These are phyloP conservation scores for Clupea harengus DNA, from an alignment of 2,113 vertebrate species.

Conservation along the genomic window DNA sequence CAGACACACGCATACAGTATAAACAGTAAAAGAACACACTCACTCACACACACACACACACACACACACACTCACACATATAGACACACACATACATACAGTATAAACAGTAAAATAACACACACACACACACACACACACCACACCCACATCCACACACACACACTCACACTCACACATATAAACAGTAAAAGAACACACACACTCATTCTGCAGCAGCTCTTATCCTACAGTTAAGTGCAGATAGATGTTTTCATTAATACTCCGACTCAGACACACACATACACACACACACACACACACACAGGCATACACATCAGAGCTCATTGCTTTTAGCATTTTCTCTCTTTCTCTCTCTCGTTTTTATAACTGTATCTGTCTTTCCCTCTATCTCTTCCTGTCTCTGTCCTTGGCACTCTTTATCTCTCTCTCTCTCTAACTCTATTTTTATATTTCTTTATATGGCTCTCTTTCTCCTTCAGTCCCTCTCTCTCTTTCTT, in stretches of 20 bases:
- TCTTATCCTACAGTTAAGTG: too few relatives aligned
- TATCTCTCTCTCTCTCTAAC: too few relatives aligned
- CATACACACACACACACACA: background rate
- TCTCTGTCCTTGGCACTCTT: too few relatives aligned
- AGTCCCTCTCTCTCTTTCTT: too few relatives aligned
- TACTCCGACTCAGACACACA: background rate
- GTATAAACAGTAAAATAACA: background rate
- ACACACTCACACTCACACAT: background rate
- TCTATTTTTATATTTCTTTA: too few relatives aligned
- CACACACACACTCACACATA: background rate
- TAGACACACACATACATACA: background rate
- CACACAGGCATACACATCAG: background rate
- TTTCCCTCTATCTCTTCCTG: too few relatives aligned
- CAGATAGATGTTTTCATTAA: too few relatives aligned
- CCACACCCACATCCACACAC: background rate
- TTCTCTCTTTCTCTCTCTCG: too few relatives aligned
- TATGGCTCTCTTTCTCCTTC: too few relatives aligned
- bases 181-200: background rate
- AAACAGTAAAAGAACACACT: too few relatives aligned
- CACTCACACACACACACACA: slow-evolving; percentile 4
- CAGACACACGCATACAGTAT: background rate
- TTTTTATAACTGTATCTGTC: too few relatives aligned
- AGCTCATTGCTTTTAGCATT: too few relatives aligned
- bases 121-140: background rate
- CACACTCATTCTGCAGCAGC: background rate